Evolutionary conservation across 2,113 vertebrate genomes (phyloP).

Genomic region (Triplophysa dalaica): DNA sequence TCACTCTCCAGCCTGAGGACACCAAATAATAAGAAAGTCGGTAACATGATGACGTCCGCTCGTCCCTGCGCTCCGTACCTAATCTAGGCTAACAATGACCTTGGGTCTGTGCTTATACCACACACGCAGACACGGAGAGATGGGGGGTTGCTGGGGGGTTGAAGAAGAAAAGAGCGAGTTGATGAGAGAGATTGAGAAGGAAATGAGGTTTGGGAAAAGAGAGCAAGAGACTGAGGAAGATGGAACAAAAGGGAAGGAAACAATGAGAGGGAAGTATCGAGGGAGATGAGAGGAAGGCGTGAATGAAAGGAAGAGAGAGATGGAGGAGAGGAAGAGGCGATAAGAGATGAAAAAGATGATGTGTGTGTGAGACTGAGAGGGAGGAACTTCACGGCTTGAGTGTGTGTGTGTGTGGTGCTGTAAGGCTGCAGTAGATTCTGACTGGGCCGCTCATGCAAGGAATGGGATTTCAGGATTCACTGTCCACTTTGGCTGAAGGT

Average conservation of each 20-base stretch:
- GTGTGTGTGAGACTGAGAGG: not conserved
- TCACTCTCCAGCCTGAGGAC: conserved; percentile 42
- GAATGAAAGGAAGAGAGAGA: conserved; percentile 13
- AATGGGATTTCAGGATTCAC: conserved; percentile 50
- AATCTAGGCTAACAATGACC: conserved; percentile 51
- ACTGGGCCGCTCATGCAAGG: conserved; percentile 39
- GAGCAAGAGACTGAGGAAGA: conserved; percentile 7
- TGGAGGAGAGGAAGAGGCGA: conserved; percentile 41
- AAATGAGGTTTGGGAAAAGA: conserved; percentile 27
- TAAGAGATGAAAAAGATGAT: conserved; percentile 35
- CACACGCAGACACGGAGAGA: conserved; percentile 28
- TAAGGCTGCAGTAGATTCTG: conserved; percentile 27
- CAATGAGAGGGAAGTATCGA: conserved; percentile 26
- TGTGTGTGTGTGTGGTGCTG: not conserved
- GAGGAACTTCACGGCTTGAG: not conserved
- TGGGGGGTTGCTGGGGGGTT: conserved; percentile 45
- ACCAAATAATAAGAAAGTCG: conserved; percentile 43
- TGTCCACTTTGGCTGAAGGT: conserved; percentile 36
- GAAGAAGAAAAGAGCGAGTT: conserved; percentile 24
- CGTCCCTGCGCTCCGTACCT: conserved; percentile 21
- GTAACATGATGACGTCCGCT: conserved; percentile 33
- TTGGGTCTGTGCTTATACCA: conserved; percentile 34
- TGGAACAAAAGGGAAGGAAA: conserved; percentile 32
- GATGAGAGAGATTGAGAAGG: conserved; percentile 23
- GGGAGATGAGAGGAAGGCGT: conserved; percentile 17